A percentile compares a stretch with the other conserved stretches of the same genome.
Evolutionary conservation across 2,888 invertebrate genomes (phyloP).

Genomic region (Diaprepes abbreviatus): DNA sequence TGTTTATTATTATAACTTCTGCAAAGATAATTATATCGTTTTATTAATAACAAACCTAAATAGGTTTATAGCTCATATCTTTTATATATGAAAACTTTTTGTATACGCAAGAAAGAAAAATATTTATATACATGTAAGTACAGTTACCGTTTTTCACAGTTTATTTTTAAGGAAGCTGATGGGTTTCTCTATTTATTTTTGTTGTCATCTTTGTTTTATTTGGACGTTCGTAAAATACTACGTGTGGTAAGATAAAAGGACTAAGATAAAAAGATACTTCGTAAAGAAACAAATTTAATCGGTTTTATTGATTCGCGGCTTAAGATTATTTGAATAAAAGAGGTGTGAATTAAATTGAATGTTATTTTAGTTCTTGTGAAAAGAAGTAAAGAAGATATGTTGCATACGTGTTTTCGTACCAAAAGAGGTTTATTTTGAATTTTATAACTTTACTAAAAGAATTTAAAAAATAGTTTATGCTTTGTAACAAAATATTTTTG

Average conservation of each 20-base stretch:
- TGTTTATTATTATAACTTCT: no score
- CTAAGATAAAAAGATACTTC: neutral
- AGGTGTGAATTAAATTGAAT: neutral
- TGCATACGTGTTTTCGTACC: no score
- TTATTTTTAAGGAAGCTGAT: conserved; percentile 6
- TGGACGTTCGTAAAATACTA: conserved; percentile 4
- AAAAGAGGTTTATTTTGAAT: no score
- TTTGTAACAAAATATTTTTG: no score
- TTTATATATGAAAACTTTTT: neutral
- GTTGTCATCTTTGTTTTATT: neutral
- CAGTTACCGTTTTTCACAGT: neutral
- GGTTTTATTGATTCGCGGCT: neutral
- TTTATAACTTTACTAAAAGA: no score
- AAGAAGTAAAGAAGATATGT: no score
- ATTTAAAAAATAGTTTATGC: no score
- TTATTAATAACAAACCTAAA: neutral
- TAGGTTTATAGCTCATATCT: neutral
- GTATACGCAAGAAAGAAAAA: neutral
- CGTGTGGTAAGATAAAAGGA: conserved; percentile 16
- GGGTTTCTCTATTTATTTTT: conserved; percentile 2
- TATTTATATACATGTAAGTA: neutral
- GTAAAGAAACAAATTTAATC: neutral
- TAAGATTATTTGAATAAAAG: neutral
- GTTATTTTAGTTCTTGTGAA: no score
- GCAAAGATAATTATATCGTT: no score